Evolutionary conservation across 2,888 invertebrate genomes (phyloP).

Genomic region (Vandiemenella viatica): DNA sequence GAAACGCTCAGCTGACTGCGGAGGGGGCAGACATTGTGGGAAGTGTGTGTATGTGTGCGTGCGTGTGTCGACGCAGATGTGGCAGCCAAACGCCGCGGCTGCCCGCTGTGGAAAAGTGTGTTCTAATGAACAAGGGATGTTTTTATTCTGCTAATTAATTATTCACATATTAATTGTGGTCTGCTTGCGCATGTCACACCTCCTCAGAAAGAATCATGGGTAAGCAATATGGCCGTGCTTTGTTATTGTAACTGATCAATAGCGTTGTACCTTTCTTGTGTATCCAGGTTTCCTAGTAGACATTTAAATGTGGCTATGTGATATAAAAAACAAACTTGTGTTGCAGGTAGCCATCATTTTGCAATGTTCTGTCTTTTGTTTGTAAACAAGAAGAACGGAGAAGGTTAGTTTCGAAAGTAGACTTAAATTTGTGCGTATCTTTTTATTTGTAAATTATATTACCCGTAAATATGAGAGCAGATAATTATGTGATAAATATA

Average conservation of each 20-base stretch:
- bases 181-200: constrained; percentile 14
- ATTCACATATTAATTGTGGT: constrained; percentile 15
- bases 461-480: no score
- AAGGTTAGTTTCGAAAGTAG: no score
- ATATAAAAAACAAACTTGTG: background rate
- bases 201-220: constrained; percentile 11
- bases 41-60: background rate
- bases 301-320: no score
- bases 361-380: no score
- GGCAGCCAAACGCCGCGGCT: constrained; percentile 1
- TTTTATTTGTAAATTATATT: no score
- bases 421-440: no score
- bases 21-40: constrained; percentile 1
- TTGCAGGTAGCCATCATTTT: no score
- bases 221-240: constrained; percentile 12
- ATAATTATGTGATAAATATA: no score
- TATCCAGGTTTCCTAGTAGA: background rate
- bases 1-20: constrained; percentile 12
- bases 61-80: background rate
- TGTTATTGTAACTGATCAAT: constrained; percentile 8
- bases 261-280: background rate
- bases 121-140: constrained; percentile 14
- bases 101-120: constrained; percentile 8
- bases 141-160: constrained; percentile 16
- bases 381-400: background rate